Base-by-base conservation (phyloP, 2,113 vertebrate genomes). In the Zosterops pallidus region DNA sequence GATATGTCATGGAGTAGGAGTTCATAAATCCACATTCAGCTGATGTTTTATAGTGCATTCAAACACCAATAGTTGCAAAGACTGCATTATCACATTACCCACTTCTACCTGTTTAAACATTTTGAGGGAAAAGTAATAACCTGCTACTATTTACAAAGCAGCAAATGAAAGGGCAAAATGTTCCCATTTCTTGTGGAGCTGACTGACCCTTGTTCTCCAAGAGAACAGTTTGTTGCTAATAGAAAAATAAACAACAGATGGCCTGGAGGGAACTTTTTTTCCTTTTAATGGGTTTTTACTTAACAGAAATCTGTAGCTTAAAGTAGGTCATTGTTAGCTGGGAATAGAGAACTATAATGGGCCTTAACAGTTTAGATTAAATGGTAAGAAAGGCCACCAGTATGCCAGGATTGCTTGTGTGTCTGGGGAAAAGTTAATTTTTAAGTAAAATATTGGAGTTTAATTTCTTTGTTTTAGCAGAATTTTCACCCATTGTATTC, bases 191-290 rank as follows among this genome's bases (percentile, higher is more conserved):
- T 83, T 75, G 52, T 39, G 79, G 74, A 96, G 87, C 55, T 64
- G 47, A 33, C 87, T 94, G 87, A 81, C 90, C 83, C 87, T 90
- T 88, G 52, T 46, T 92, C 85, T 96, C 59, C 46, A 95, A 83
- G 63, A 85, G 96, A 96, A 70, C 82, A 90, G 88, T 93, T 96
- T 94, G 82, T 68, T 86, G 85, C 68, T 96, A 96, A 97, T 78
- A 93, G 52, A 95, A 95, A 97, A 94, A 96, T 90, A 96, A 97
- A 96, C 92, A 97, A 95, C 96, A 96, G 95, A 96, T 96, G 92
- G 95, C 88, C 71, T 33, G 7, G 22, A 83, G 95, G 79, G 47
- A 90, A 12, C 52, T 82, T 91, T 87, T 90, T 56, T 91, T 62
- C 24, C 24, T 83, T 95, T 86, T 86, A 90, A 91, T 89, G 71